A percentile compares a stretch with the other conserved stretches of the same genome.
These are phyloP conservation scores for Proctacanthus coquilletti DNA, from an alignment of 1,140 invertebrate species.

Conservation along the genomic window DNA sequence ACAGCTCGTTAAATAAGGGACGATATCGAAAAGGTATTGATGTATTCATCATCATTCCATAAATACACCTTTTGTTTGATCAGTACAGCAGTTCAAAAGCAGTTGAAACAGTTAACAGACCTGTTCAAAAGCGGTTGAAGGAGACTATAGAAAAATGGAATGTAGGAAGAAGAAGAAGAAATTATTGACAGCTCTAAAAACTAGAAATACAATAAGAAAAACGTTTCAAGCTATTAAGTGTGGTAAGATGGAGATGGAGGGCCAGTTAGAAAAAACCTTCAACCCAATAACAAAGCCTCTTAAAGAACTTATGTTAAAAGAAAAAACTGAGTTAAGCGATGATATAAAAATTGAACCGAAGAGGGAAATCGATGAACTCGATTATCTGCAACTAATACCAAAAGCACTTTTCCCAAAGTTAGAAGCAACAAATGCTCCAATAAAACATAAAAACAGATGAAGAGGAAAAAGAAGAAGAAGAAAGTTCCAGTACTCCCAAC, in stretches of 20 bases:
- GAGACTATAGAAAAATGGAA: not conserved
- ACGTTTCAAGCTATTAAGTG: not conserved
- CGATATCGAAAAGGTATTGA: slow-evolving; percentile 16
- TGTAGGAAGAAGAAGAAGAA: slow-evolving; percentile 1
- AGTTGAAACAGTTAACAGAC: too few relatives aligned
- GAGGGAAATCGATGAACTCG: not conserved
- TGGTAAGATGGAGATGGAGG: not conserved
- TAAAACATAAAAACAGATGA: too few relatives aligned
- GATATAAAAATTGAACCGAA: not conserved
- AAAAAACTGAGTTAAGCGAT: not conserved
- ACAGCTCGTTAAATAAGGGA: slow-evolving; percentile 12
- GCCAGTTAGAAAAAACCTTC: not conserved
- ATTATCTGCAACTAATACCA: too few relatives aligned
- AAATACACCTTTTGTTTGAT: too few relatives aligned
- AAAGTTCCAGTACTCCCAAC: too few relatives aligned
- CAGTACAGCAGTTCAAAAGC: too few relatives aligned
- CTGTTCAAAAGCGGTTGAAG: too few relatives aligned
- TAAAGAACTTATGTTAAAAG: not conserved
- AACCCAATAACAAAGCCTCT: not conserved
- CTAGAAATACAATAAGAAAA: not conserved
- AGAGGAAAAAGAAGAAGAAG: not conserved
- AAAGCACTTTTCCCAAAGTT: too few relatives aligned
- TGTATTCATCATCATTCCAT: slow-evolving; percentile 7
- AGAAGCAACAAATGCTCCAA: too few relatives aligned
- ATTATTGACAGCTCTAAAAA: not conserved